These are phyloP conservation scores for Hydriomena furcata DNA, from an alignment of 2,888 invertebrate species.

Conservation along the genomic window DNA sequence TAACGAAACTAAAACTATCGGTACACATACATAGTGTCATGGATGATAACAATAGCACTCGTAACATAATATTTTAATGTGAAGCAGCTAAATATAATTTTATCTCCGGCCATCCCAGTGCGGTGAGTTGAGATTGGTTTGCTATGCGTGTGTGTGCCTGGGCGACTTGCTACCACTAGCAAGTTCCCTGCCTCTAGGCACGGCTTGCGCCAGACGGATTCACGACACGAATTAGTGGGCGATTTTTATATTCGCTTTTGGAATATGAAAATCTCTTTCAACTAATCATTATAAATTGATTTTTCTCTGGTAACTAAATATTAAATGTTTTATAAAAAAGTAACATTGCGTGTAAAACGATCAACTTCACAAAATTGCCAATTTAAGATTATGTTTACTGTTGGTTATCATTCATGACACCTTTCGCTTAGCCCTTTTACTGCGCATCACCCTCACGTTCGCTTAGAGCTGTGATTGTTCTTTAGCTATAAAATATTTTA, in stretches of 20 bases:
- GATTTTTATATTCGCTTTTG: slow-evolving; percentile 72
- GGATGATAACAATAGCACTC: slow-evolving; percentile 57
- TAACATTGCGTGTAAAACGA: slow-evolving; percentile 24
- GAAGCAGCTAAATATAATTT: slow-evolving; percentile 15
- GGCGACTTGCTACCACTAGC: slow-evolving; percentile 79
- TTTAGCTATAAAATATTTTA: slow-evolving; percentile 57
- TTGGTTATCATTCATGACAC: slow-evolving; percentile 70
- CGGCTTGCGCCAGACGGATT: slow-evolving; percentile 63
- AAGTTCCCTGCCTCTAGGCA: slow-evolving; percentile 76
- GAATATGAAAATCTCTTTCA: slow-evolving; percentile 80
- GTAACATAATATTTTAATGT: slow-evolving; percentile 19
- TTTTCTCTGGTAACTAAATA: slow-evolving; percentile 54
- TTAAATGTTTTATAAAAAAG: slow-evolving; percentile 35
- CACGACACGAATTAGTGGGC: slow-evolving; percentile 71
- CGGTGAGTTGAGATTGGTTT: slow-evolving; percentile 40
- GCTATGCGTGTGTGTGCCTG: slow-evolving; percentile 65
- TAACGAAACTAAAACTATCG: slow-evolving; percentile 64
- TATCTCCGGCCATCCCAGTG: slow-evolving; percentile 15
- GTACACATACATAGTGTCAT: slow-evolving; percentile 61
- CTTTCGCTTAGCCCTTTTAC: slow-evolving; percentile 57
- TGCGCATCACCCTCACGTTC: slow-evolving; percentile 65
- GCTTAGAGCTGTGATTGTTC: slow-evolving; percentile 78
- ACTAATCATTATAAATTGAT: slow-evolving; percentile 55
- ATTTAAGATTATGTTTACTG: slow-evolving; percentile 31
- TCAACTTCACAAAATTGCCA: slow-evolving; percentile 19